These are phyloP conservation scores for Beaufortia kweichowensis DNA, from an alignment of 2,113 vertebrate genomes.

Conservation along the genomic window DNA sequence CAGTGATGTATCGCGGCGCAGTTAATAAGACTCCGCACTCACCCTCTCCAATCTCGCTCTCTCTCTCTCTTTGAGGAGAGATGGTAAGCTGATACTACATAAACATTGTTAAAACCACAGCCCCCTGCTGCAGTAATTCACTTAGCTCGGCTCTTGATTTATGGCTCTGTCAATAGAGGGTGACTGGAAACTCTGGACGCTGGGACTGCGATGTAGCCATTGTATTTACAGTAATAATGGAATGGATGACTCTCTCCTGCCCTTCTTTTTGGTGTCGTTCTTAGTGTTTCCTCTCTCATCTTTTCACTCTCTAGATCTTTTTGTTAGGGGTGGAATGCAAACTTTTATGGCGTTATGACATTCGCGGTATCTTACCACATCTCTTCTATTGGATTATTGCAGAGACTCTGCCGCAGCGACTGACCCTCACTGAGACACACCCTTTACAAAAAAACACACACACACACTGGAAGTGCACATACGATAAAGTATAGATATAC, in stretches of 20 bases:
- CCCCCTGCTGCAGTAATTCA: slow-evolving; percentile 88
- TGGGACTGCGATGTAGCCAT: slow-evolving; percentile 72
- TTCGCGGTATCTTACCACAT: slow-evolving; percentile 7
- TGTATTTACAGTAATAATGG: slow-evolving; percentile 82
- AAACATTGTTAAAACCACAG: slow-evolving; percentile 85
- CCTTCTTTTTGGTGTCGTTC: slow-evolving; percentile 46
- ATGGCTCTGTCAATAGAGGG: slow-evolving; percentile 88
- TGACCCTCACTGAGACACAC: slow-evolving; percentile 38
- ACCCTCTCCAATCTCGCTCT: slow-evolving; percentile 47
- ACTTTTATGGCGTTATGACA: slow-evolving; percentile 26
- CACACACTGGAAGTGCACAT: not conserved
- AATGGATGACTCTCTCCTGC: slow-evolving; percentile 69
- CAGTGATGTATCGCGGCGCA: slow-evolving; percentile 67
- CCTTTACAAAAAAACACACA: not conserved
- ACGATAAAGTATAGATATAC: too few relatives aligned
- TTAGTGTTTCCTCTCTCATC: slow-evolving; percentile 17
- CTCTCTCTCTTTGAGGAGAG: slow-evolving; percentile 68
- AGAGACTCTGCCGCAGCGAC: slow-evolving; percentile 34
- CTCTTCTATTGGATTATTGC: slow-evolving; percentile 51
- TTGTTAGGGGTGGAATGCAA: slow-evolving; percentile 36
- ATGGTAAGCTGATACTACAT: slow-evolving; percentile 83
- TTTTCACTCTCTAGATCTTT: slow-evolving; percentile 34
- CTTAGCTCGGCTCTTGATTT: slow-evolving; percentile 90
- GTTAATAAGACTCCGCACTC: slow-evolving; percentile 69
- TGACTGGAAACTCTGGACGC: slow-evolving; percentile 76